phyloP scores from a whole-genome alignment of 2,113 vertebrate species.

The Cololabis saira region DNA sequence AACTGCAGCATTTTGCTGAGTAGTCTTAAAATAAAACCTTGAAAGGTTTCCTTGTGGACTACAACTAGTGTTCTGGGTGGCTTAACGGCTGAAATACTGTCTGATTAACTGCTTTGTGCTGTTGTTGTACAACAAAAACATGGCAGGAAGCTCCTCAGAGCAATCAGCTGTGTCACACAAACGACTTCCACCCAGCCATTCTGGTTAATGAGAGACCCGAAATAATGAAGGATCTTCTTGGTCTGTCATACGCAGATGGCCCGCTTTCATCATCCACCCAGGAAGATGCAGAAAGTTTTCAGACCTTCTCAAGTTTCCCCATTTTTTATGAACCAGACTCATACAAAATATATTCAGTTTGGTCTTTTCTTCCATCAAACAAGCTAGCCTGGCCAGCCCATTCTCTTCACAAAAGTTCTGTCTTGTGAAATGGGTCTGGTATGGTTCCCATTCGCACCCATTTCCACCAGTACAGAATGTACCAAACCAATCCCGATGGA shows the following conservation, averaged over 20 bases:
- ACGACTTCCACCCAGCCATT: background rate
- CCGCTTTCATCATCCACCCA: background rate
- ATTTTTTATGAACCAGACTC: background rate
- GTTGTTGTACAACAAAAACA: slow-evolving; percentile 5
- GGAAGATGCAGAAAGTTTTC: slow-evolving; percentile 5
- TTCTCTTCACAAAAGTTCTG: too few relatives aligned
- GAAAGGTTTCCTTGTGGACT: background rate
- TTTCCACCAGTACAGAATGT: too few relatives aligned
- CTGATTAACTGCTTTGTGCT: slow-evolving; percentile 17
- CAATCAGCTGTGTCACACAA: slow-evolving; percentile 13
- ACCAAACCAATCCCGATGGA: too few relatives aligned
- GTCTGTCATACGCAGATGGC: background rate
- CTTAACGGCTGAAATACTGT: background rate
- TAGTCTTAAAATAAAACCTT: too few relatives aligned
- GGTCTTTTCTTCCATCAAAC: background rate
- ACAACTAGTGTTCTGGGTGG: background rate
- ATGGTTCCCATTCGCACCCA: too few relatives aligned
- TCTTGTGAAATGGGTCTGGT: too few relatives aligned
- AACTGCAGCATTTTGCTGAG: background rate
- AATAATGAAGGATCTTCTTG: slow-evolving; percentile 16
- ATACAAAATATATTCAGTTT: background rate
- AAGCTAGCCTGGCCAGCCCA: background rate
- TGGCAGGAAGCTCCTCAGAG: background rate
- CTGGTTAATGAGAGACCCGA: slow-evolving; percentile 9
- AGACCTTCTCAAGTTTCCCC: background rate